Conservation (phyloP, 2,888 invertebrate genomes). For the Cremastinae sp. region DNA sequence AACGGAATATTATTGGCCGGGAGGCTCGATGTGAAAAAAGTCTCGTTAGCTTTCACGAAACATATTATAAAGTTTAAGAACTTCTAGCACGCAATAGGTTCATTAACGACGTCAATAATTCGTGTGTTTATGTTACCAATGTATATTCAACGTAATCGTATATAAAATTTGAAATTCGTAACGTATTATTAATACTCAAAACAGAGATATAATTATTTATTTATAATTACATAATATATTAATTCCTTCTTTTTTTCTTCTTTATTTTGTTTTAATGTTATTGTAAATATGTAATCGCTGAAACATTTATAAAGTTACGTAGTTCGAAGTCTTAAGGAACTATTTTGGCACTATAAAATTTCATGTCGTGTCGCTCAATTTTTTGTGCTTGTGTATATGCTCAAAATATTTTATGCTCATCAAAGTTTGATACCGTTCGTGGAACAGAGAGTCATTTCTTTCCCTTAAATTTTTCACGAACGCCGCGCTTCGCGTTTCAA, state of each 20-base stretch:
- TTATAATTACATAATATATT: slow-evolving; percentile 32
- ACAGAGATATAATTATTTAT: slow-evolving; percentile 66
- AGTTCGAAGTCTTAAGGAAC: slow-evolving; percentile 70
- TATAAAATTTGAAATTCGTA: slow-evolving; percentile 76
- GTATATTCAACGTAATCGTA: slow-evolving; percentile 74
- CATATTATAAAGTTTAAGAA: slow-evolving; percentile 46
- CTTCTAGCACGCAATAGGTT: slow-evolving; percentile 55
- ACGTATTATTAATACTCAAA: slow-evolving; percentile 68
- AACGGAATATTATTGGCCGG: slow-evolving; percentile 46
- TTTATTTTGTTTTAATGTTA: slow-evolving; percentile 33
- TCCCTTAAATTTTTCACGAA: slow-evolving; percentile 10
- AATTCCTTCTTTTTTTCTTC: slow-evolving; percentile 19
- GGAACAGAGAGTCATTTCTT: slow-evolving; percentile 3
- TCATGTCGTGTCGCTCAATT: slow-evolving; percentile 66
- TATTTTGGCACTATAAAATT: slow-evolving; percentile 76
- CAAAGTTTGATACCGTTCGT: slow-evolving; percentile 31
- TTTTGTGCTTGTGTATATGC: slow-evolving; percentile 51
- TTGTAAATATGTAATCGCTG: slow-evolving; percentile 48
- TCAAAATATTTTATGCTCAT: slow-evolving; percentile 28
- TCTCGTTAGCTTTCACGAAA: slow-evolving; percentile 33
- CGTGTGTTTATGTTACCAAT: slow-evolving; percentile 64
- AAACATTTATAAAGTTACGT: slow-evolving; percentile 62
- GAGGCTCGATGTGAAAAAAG: slow-evolving; percentile 35
- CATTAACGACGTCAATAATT: slow-evolving; percentile 62
- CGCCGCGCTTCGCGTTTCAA: slow-evolving; percentile 21